phyloP scores from a whole-genome alignment of 2,888 invertebrate species.

The Zaprionus bogoriensis region DNA sequence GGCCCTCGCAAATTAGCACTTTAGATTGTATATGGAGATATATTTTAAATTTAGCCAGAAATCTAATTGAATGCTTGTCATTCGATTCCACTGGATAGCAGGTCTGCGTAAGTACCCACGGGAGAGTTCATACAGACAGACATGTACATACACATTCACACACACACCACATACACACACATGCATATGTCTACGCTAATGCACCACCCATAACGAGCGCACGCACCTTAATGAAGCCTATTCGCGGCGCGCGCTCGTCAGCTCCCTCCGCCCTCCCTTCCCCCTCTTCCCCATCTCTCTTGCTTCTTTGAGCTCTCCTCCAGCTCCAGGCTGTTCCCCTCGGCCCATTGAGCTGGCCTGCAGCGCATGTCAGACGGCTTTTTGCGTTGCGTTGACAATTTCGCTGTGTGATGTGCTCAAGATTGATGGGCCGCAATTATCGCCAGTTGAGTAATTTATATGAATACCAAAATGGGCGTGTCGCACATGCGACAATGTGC shows the following conservation, averaged over 20 bases:
- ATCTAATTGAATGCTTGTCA: too few species aligned
- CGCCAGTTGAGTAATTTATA: conserved; percentile 75
- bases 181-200: conserved; percentile 1
- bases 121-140: not conserved
- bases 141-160: not conserved
- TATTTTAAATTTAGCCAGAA: too few species aligned
- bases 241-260: conserved; percentile 10
- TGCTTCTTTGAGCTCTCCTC: not conserved
- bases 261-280: not conserved
- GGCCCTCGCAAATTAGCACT: too few species aligned
- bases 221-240: conserved; percentile 43
- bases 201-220: conserved; percentile 8
- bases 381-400: conserved; percentile 77
- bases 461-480: conserved; percentile 61
- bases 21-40: too few species aligned
- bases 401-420: conserved; percentile 73
- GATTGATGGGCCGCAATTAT: conserved; percentile 76
- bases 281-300: not conserved
- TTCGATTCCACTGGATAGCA: too few species aligned
- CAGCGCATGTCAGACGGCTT: conserved; percentile 64
- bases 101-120: not conserved
- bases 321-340: not conserved
- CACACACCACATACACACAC: not conserved
- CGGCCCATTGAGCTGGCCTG: conserved; percentile 24
- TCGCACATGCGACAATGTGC: conserved; percentile 56